Evolutionary conservation across 2,797 vertebrate genomes (phyloP), one percentile per base, ranked within the genome.

Genomic region (Acridotheres tristis): DNA sequence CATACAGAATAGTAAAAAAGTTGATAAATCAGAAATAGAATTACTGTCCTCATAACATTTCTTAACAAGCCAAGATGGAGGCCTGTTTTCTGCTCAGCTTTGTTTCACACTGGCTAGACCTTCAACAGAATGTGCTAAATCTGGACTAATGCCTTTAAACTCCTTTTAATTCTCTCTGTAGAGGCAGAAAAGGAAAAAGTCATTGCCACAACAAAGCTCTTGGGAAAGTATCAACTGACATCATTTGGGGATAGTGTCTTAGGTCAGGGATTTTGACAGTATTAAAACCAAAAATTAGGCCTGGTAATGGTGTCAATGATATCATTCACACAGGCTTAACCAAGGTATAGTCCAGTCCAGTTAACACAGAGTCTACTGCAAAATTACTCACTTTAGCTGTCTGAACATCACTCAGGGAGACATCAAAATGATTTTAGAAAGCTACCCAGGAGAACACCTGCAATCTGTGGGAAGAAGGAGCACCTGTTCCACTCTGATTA

Each of bases 401-500:
- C 43, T 85, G 38, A 76, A 88, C 40, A 85, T 74, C 54, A 81
- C 50, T 72, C 76, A 77, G 29, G 21, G 54, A 89, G 51, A 95
- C 34, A 67, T 77, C 45, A 95, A 74, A 84, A 75, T 88, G 4
- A 42, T 72, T 96, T 92, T 47, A 86, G 61, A 93, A 79, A 88
- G 58, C 40, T 78, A 45, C 42, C 11, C 85, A 84, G 62, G 42
- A 85, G 76, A 83, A 90, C 92, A 96, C 85, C 91, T 96, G 89
- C 73, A 93, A 59, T 68, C 55, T 81, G 82, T 76, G 66, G 67
- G 58, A 91, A 93, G 73, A 78, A 74, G 51, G 63, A 93, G 30
- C 88, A 94, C 85, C 92, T 95, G 92, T 62, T 94, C 34, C 58
- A 67, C 59, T 1, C 9, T 88, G 61, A 92, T 92, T 91, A 85